A percentile compares a stretch with the other conserved stretches of the same genome.
Conservation (phyloP, 2,113 vertebrate genomes). For the Pyrgilauda ruficollis region DNA sequence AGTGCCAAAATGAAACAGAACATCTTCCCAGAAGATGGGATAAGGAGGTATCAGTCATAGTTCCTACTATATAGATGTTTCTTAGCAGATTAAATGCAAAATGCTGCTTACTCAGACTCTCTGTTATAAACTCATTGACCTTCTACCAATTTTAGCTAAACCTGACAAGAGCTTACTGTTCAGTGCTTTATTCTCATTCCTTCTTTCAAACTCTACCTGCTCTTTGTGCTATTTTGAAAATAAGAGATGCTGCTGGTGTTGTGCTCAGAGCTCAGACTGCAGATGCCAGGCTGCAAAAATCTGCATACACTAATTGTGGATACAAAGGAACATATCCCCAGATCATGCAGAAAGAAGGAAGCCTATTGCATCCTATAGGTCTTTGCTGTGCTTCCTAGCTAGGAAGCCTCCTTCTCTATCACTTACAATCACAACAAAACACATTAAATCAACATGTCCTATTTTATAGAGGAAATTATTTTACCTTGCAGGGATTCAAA, state of each 20-base stretch:
- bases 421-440: neutral
- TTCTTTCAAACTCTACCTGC: neutral
- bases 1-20: neutral
- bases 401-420: neutral
- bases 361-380: neutral
- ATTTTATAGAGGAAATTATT: neutral
- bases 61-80: neutral
- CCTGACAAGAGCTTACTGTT: neutral
- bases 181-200: neutral
- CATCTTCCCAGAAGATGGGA: neutral
- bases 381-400: neutral
- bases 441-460: neutral
- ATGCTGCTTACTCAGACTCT: neutral
- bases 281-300: neutral
- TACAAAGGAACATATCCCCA: neutral
- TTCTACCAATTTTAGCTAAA: neutral
- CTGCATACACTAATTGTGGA: neutral
- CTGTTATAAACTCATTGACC: neutral
- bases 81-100: neutral
- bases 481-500: neutral
- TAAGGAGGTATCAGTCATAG: neutral
- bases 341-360: neutral
- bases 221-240: neutral
- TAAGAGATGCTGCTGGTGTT: neutral
- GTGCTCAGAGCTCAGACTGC: neutral